Percentiles rank a stretch among this genome's conserved stretches.
These are phyloP conservation scores for Apodemia mormo DNA, from an alignment of 2,888 invertebrate species.

Conservation along the genomic window DNA sequence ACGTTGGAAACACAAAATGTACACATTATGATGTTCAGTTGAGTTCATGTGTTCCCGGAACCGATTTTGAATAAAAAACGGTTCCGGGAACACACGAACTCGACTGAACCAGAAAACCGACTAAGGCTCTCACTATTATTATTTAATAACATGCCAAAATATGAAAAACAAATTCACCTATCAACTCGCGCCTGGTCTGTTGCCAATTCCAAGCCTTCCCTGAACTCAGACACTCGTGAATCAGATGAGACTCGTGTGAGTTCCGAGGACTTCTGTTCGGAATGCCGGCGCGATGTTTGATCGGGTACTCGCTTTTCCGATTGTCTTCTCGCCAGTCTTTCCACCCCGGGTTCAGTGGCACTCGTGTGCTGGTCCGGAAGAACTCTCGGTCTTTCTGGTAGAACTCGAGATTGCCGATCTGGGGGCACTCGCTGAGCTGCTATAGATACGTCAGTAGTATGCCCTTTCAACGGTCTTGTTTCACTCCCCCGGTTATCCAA, in stretches of 20 bases:
- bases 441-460: constrained; percentile 12
- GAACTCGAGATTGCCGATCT: constrained; percentile 35
- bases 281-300: neutral
- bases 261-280: constrained; percentile 14
- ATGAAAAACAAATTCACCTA: neutral
- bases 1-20: no score
- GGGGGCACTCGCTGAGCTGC: constrained; percentile 33
- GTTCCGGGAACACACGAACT: no score
- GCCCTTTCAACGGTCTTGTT: constrained; percentile 33
- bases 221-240: neutral
- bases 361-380: constrained; percentile 24
- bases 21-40: no score
- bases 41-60: no score
- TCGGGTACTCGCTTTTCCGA: constrained; percentile 3
- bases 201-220: neutral
- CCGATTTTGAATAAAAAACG: no score
- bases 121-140: no score
- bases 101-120: no score
- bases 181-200: neutral
- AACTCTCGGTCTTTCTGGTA: constrained; percentile 32
- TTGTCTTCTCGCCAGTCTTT: neutral
- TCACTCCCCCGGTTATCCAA: constrained; percentile 45
- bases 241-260: neutral
- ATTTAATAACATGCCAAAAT: no score
- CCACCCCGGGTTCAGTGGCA: neutral